Evolutionary conservation across 2,888 invertebrate genomes (phyloP), one percentile per base, ranked within the genome.

Genomic region (Drosophila helvetica): DNA sequence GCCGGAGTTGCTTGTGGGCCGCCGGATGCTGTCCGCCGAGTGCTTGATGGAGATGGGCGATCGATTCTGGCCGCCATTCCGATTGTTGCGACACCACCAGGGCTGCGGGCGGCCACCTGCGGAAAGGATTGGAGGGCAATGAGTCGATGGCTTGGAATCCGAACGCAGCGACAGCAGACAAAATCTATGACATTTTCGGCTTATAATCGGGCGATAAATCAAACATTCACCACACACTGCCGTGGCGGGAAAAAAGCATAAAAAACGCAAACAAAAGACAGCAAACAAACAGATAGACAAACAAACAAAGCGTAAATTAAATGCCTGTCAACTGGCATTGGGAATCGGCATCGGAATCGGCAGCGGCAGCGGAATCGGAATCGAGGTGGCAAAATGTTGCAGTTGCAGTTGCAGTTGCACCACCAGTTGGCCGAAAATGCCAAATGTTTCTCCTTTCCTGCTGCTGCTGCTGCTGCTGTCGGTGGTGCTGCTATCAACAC

Each of bases 71-170:
- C 85, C 90, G 61, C 84, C 90, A 64, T 90, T 89, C 45, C 92
- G 91, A 85, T 92, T 91, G 70, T 91, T 91, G 74, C 92, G 90
- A 86, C 92, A 92, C 92, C 92, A 92, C 92, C 92, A 92, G 17
- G 92, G 92, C 79, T 91, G 89, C 65, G 91, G 90, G 58, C 90
- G 90, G 60, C 91, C 92, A 85, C 90, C 91, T 91, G 80, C 10
- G 47, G 30, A 43, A 50, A 18, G 10, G 25, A 18, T 38, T 27
- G 27, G 42, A 19, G 17, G 30, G 10, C 19, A 18, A 27, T 43
- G 27, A 55, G 27, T 50, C 25, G 62, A 30, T 30, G 17, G 7
- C 15, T 18, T 47, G 69, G 52, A 60, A 66, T 57, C 53, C 54
- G 47, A 75, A 62, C 48, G 50, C 74, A 67, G 38, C n/a, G 58